Conservation (phyloP, 2,113 vertebrate genomes). For the Rutilus rutilus region DNA sequence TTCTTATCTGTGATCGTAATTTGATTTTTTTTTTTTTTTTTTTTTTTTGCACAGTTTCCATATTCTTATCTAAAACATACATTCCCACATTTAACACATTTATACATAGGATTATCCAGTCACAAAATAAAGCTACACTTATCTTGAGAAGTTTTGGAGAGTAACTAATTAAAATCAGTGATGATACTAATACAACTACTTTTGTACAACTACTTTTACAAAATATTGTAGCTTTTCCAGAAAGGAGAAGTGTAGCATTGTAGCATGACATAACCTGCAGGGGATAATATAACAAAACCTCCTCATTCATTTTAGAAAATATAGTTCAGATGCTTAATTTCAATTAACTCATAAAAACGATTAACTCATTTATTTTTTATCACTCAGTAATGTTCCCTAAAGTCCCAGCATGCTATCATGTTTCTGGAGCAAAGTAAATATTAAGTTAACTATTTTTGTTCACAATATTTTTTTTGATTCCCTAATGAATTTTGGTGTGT, state of each 20-base stretch:
- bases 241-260: neutral
- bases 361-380: neutral
- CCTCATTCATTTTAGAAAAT: neutral
- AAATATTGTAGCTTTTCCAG: neutral
- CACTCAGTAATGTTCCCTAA: neutral
- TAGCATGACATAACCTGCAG: neutral
- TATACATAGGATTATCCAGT: neutral
- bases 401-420: neutral
- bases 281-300: neutral
- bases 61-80: neutral
- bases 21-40: neutral
- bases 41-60: neutral
- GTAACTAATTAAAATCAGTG: neutral
- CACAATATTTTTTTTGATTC: neutral
- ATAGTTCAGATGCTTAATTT: neutral
- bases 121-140: neutral
- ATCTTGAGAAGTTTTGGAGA: neutral
- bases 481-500: neutral
- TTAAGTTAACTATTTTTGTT: neutral
- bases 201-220: neutral
- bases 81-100: neutral
- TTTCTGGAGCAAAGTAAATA: neutral
- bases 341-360: neutral
- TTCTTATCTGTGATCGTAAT: slow-evolving; percentile 19
- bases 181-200: neutral